Percentiles rank a stretch among this genome's conserved stretches.
These are phyloP conservation scores for Leptobrachium ailaonicum DNA, from an alignment of 2,113 vertebrate species.

Conservation along the genomic window DNA sequence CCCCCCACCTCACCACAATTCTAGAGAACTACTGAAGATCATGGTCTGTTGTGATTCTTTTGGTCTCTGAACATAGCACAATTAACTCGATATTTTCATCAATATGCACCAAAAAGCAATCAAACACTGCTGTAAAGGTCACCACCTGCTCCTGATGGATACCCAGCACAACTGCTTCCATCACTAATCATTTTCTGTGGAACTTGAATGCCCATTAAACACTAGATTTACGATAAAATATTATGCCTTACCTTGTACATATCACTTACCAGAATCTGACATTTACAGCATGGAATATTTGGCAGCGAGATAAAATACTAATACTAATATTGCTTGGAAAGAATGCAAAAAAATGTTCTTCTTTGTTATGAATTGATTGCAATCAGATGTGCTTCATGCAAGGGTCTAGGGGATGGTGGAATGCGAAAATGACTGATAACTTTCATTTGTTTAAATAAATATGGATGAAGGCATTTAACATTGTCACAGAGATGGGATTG, in stretches of 20 bases:
- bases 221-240: constrained; percentile 3
- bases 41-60: constrained; percentile 30
- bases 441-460: constrained; percentile 24
- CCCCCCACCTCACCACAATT: constrained; percentile 13
- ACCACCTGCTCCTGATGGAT: constrained; percentile 32
- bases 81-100: constrained; percentile 47
- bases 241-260: constrained; percentile 4
- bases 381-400: constrained; percentile 33
- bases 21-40: constrained; percentile 22
- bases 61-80: constrained; percentile 21
- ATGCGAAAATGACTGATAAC: constrained; percentile 9
- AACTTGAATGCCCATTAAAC: background rate
- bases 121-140: constrained; percentile 41
- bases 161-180: constrained; percentile 11
- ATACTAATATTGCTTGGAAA: constrained; percentile 30
- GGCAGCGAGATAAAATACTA: constrained; percentile 8
- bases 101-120: constrained; percentile 38
- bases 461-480: constrained; percentile 26
- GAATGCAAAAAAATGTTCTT: background rate
- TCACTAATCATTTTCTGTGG: background rate
- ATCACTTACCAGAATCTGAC: background rate
- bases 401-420: constrained; percentile 15
- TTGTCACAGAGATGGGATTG: constrained; percentile 37
- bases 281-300: constrained; percentile 3
- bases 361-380: constrained; percentile 37